Evolutionary conservation across 1,140 invertebrate species (phyloP).

Genomic region (Caenorhabditis briggsae): DNA sequence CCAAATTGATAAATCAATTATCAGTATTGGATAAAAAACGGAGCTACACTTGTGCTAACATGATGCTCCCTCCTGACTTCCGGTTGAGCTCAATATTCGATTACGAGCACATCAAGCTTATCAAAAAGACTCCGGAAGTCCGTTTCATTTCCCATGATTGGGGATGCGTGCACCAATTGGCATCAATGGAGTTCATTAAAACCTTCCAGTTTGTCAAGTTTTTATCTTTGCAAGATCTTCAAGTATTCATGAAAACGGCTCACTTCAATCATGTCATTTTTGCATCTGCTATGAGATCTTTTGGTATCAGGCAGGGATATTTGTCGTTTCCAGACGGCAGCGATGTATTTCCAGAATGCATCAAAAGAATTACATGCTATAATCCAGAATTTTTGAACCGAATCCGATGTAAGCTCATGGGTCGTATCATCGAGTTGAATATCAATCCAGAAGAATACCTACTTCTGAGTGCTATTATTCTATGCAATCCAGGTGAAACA

Average conservation of each 20-base stretch:
- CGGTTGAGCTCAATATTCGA: neutral
- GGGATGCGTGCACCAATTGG: neutral
- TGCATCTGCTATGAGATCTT: neutral
- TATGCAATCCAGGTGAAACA: conserved; percentile 1
- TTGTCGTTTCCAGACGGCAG: neutral
- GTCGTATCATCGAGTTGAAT: neutral
- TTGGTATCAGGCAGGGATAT: neutral
- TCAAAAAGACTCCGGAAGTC: neutral
- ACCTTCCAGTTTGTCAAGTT: conserved; percentile 3
- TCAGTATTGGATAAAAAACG: neutral
- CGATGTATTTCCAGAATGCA: neutral
- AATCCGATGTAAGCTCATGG: neutral
- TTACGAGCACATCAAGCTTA: neutral
- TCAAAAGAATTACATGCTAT: neutral
- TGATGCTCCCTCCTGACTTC: neutral
- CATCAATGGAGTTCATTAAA: conserved; percentile 18
- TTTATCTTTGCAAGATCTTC: neutral
- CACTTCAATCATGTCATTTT: conserved; percentile 15
- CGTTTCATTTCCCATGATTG: neutral
- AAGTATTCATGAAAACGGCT: neutral
- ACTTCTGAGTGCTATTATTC: neutral
- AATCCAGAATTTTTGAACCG: neutral
- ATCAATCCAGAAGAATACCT: neutral
- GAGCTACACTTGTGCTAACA: neutral
- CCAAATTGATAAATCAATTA: neutral